phyloP scores from a whole-genome alignment of 2,888 invertebrate genomes.

The Megamerina dolium region DNA sequence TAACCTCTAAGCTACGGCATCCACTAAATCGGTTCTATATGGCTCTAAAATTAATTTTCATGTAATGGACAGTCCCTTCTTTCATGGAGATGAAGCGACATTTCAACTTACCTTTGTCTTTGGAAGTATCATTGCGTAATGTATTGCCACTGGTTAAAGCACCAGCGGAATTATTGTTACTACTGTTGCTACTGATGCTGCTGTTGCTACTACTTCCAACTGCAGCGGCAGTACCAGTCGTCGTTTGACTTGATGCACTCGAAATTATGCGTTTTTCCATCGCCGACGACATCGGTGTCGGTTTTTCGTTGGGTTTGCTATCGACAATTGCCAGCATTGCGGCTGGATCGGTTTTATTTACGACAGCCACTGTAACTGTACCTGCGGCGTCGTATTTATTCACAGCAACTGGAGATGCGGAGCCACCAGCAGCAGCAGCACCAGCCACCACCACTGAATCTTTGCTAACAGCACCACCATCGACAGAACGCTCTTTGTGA shows the following conservation, averaged over 20 bases:
- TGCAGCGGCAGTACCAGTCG: conserved; percentile 12
- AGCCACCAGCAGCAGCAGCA: conserved; percentile 11
- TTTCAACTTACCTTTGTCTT: conserved; percentile 43
- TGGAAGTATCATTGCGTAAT: conserved; percentile 33
- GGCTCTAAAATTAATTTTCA: too few species aligned
- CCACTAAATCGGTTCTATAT: too few species aligned
- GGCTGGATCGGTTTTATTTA: conserved; percentile 1
- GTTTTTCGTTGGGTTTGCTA: conserved; percentile 22
- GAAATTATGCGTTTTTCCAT: conserved; percentile 13
- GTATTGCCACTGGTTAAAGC: conserved; percentile 25
- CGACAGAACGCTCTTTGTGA: conserved; percentile 51
- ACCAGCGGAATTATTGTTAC: conserved; percentile 20
- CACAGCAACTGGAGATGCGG: conserved; percentile 18
- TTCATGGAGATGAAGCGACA: too few species aligned
- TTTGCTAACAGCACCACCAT: conserved; percentile 22
- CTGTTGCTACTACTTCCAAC: conserved; percentile 13
- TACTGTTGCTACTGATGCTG: conserved; percentile 7
- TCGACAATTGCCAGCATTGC: not conserved
- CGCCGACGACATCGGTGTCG: conserved; percentile 4
- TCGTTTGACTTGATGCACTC: conserved; percentile 11
- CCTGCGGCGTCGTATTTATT: conserved; percentile 18
- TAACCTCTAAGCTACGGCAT: too few species aligned
- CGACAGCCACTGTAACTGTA: conserved; percentile 10
- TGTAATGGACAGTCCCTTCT: too few species aligned
- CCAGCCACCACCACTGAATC: conserved; percentile 1